Evolutionary conservation across 2,113 vertebrate species (phyloP), one percentile per base, ranked within the genome.

Genomic region (Cyanistes caeruleus): DNA sequence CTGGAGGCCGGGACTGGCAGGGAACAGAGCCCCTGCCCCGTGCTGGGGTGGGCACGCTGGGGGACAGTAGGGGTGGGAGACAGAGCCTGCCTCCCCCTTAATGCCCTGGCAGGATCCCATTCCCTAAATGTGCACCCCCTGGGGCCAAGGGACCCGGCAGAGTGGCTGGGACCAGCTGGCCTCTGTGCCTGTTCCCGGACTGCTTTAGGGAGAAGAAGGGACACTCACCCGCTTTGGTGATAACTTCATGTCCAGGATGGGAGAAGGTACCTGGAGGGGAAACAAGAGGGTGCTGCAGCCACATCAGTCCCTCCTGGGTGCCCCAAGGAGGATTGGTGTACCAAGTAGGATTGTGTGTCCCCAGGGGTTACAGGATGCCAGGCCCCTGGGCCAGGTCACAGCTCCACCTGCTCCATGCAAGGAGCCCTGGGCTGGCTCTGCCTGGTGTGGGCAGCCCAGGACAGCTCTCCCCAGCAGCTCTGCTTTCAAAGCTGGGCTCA

Each of bases 161-260:
- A 67, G 41, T 11, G n/a, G 18, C 37, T 19, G 60, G 46, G 56
- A 43, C 12, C 70, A 37, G 63, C 23, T 63, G 56, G 7, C 15
- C 63, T 60, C 74, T 37, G 11, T 37, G 41, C 15, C 28, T 28
- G 6, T 44, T 10, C 55, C 14, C 23, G 4, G 33, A 10, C 60
- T 70, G 56, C 56, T 72, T 64, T 33, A 37, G 33, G 35, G 53
- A 48, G 37, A 37, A 88, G 49, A 41, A 39, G 44, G 58, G 37
- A 33, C 12, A 97, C 98, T 84, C 96, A 99, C 99, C 95, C 98
- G 92, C 94, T 99, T 99, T 1, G 96, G 98, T 3, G 99, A 99
- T 67, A 99, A 93, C 96, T 98, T 97, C 98, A 99, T 98, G 94
- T 97, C 98, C 76, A 99, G 93, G 94, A 99, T 97, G 65, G 98